These are phyloP conservation scores for Zygogramma bicolorata DNA, from an alignment of 2,888 invertebrate genomes.

Conservation along the genomic window DNA sequence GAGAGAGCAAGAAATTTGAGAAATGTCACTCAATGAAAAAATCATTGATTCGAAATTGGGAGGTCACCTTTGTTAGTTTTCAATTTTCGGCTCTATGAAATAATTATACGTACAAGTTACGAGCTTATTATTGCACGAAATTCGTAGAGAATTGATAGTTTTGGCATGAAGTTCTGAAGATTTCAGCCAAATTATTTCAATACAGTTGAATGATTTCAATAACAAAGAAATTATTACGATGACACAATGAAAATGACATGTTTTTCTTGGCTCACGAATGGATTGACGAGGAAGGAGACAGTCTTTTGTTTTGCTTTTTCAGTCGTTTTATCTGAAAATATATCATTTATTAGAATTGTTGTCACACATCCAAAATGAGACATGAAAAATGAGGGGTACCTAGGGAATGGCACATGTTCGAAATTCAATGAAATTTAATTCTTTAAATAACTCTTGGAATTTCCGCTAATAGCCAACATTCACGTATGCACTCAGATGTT, in stretches of 20 bases:
- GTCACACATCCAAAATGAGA: neutral
- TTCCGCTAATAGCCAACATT: neutral
- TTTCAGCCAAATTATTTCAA: neutral
- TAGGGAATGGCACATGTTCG: neutral
- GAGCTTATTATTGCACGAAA: neutral
- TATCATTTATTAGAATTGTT: neutral
- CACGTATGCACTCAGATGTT: neutral
- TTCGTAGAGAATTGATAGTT: neutral
- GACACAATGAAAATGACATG: neutral
- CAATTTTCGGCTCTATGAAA: neutral
- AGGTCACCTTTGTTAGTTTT: neutral
- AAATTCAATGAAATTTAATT: constrained; percentile 7
- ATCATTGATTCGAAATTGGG: too few species aligned
- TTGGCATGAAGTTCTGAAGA: neutral
- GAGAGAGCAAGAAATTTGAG: too few species aligned
- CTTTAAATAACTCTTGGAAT: constrained; percentile 6
- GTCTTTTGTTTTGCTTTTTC: neutral
- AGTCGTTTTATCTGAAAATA: neutral
- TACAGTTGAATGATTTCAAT: neutral
- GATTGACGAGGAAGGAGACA: neutral
- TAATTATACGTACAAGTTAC: neutral
- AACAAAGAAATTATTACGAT: neutral
- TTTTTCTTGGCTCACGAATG: constrained; percentile 1
- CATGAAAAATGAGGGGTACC: neutral
- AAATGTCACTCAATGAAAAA: too few species aligned